Evolutionary conservation across 2,888 invertebrate genomes (phyloP).

Genomic region (Dugesia japonica): DNA sequence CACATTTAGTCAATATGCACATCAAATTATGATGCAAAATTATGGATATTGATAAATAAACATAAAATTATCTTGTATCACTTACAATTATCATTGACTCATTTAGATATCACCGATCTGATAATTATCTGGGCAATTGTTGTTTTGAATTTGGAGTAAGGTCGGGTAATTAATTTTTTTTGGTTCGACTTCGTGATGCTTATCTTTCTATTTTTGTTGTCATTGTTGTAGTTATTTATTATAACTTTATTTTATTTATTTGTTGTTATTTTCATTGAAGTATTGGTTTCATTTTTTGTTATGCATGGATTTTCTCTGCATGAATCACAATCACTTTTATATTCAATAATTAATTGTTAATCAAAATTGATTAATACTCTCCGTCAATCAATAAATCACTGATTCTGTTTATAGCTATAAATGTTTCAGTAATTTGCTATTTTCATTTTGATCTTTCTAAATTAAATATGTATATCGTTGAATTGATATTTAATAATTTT

Average conservation of each 20-base stretch:
- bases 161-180: background rate
- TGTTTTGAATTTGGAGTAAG: constrained; percentile 8
- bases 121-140: background rate
- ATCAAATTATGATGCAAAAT: background rate
- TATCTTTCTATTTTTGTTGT: background rate
- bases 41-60: constrained; percentile 2
- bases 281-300: background rate
- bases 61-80: background rate
- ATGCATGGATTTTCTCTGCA: background rate
- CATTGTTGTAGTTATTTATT: background rate
- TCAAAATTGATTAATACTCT: background rate
- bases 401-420: no score
- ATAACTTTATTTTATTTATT: background rate
- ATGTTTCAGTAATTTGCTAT: no score
- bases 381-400: no score
- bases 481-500: no score
- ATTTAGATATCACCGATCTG: constrained; percentile 20
- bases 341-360: background rate
- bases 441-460: no score
- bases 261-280: background rate
- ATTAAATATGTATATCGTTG: no score
- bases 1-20: no score
- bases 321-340: background rate
- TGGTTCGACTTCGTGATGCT: background rate
- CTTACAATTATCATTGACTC: background rate